Evolutionary conservation across 2,888 invertebrate genomes (phyloP).

Genomic region (Cataglyphis albicans): DNA sequence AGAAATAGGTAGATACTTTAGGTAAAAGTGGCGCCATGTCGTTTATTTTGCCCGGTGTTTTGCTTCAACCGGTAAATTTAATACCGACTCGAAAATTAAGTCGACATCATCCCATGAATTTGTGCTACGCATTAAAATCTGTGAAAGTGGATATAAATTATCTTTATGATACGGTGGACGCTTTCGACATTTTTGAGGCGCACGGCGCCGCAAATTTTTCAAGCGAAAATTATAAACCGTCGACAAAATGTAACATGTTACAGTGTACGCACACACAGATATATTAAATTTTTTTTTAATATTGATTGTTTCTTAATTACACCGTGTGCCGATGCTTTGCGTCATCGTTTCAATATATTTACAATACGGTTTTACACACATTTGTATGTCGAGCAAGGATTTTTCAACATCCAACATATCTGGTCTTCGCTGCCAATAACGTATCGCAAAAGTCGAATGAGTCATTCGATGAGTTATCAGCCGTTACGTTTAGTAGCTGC

Average conservation of each 20-base stretch:
- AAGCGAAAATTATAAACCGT: conserved; percentile 39
- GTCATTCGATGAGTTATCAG: conserved; percentile 71
- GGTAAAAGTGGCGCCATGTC: conserved; percentile 46
- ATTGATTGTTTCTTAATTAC: background rate
- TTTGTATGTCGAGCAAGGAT: background rate
- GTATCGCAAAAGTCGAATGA: conserved; percentile 57
- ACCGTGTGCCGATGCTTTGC: background rate
- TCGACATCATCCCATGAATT: conserved; percentile 34
- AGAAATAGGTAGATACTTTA: conserved; percentile 1
- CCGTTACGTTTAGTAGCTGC: conserved; percentile 59
- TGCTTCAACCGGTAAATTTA: conserved; percentile 6
- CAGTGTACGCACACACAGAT: conserved; percentile 19
- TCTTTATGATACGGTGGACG: conserved; percentile 11
- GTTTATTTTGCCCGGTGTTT: background rate
- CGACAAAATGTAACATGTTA: conserved; percentile 42
- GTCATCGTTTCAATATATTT: background rate
- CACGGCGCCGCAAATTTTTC: conserved; percentile 44
- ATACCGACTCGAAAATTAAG: conserved; percentile 38
- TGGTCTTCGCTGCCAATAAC: conserved; percentile 21
- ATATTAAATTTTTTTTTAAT: conserved; percentile 1
- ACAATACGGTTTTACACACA: background rate
- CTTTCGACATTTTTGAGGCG: conserved; percentile 63
- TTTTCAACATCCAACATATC: conserved; percentile 11
- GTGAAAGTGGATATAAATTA: conserved; percentile 65
- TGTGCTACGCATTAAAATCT: conserved; percentile 34